Evolutionary conservation across 2,888 invertebrate species (phyloP).

Genomic region (Tubulanus polymorphus): DNA sequence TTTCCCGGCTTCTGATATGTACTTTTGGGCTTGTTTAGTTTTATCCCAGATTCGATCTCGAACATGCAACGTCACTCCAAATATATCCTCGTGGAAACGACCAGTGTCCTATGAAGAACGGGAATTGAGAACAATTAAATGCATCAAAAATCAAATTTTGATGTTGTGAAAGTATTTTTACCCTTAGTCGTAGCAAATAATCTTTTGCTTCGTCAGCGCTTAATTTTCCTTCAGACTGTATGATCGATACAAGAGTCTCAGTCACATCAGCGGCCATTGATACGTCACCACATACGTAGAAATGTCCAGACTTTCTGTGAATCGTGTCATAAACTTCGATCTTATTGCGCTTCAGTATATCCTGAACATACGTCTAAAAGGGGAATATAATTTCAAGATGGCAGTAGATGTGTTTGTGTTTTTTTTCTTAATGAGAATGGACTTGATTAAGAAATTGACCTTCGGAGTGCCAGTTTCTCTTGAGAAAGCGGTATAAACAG

Average conservation of each 20-base stretch:
- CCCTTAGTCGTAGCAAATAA: too few species aligned
- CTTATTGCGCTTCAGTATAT: conserved; percentile 75
- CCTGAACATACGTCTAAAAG: conserved; percentile 85
- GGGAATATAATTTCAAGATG: too few species aligned
- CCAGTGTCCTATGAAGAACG: conserved; percentile 97
- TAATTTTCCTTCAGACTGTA: conserved; percentile 57
- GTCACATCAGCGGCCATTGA: conserved; percentile 96
- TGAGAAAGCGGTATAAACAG: conserved; percentile 38
- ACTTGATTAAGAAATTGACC: too few species aligned
- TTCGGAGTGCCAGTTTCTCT: conserved; percentile 37
- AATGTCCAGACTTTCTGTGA: conserved; percentile 76
- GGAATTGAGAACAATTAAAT: too few species aligned
- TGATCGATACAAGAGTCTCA: conserved; percentile 79
- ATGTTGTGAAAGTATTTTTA: too few species aligned
- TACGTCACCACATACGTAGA: conserved; percentile 94
- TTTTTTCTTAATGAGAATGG: too few species aligned
- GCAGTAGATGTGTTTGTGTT: too few species aligned
- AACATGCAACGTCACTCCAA: conserved; percentile 64
- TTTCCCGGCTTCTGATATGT: too few species aligned
- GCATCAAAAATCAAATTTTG: too few species aligned
- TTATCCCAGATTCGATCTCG: too few species aligned
- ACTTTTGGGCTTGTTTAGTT: too few species aligned
- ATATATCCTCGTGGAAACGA: conserved; percentile 93
- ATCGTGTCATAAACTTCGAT: conserved; percentile 73
- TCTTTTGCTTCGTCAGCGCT: conserved; percentile 76